Base-by-base conservation (phyloP, 2,888 invertebrate genomes). In the Drosophila fulvimacula region DNA sequence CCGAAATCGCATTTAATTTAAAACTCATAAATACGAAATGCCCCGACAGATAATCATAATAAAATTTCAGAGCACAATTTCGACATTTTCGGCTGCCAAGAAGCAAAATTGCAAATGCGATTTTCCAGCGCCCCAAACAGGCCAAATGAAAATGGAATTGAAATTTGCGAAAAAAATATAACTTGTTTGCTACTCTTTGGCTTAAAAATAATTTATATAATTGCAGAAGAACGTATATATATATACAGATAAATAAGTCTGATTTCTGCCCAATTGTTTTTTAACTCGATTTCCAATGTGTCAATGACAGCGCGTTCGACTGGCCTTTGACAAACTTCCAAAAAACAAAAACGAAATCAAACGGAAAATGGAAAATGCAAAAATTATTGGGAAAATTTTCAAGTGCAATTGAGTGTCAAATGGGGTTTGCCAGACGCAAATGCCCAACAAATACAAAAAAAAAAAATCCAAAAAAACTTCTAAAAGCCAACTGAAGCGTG, bases 11-110 rank as follows among this genome's bases (percentile, higher is more conserved):
- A 81, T 86, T 88, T 84, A 77, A 89, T 88, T 88, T 89, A 76
- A 86, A 89, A 88, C 86, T 82, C 88, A 88, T 88, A 88, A 89
- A 88, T 88, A 88, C 79, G 73, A 88, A 88, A 89, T 88, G 84
- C 65, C 66, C 67, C 62, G 62, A 67, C 70, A 58, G 74, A 84
- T 87, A 82, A 85, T 80, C 79, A 88, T 85, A 85, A 85, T 85
- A 82, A 79, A 88, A 79, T 80, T 78, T 79, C 69, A 58, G 69
- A 46, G 42, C 58, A 76, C 74, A 76, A 71, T 73, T 78, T 80
- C 48, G 30, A 13, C 30, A 48, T 30, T 52, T 32, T 49, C 21
- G 17, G 30, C 32, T 52, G 36, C 21, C 46, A 57, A 56, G n/a
- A 62, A 42, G 58, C 59, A 48, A 81, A 81, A 83, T 86, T 81